Conservation (phyloP, 2,888 invertebrate genomes). For the Lumbricus terrestris region DNA sequence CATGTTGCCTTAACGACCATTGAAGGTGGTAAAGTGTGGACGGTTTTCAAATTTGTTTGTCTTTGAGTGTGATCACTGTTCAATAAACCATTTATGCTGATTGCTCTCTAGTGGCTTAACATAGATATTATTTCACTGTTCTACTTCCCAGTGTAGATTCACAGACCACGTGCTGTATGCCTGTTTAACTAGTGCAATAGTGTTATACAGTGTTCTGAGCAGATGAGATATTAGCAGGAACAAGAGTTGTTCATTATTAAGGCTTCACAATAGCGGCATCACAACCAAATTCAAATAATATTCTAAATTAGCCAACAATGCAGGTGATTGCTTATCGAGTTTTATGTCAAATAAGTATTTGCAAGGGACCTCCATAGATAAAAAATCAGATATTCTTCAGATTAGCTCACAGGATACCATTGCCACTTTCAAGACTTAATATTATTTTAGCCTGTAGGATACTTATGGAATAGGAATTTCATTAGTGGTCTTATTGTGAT, state of each 20-base stretch:
- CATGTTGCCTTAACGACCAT: slow-evolving; percentile 18
- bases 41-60: slow-evolving; percentile 10
- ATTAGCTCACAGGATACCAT: neutral
- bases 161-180: neutral
- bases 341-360: neutral
- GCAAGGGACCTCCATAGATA: neutral
- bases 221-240: neutral
- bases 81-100: neutral
- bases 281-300: neutral
- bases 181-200: neutral
- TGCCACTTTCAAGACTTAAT: neutral
- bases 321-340: neutral
- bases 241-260: too few relatives aligned
- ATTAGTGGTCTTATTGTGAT: neutral
- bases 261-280: neutral
- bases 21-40: slow-evolving; percentile 17
- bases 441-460: neutral
- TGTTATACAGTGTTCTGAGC: neutral
- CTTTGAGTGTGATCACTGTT: neutral
- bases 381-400: neutral
- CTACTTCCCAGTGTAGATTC: neutral
- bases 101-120: neutral
- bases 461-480: neutral
- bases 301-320: neutral
- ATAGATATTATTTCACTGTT: neutral